These are phyloP conservation scores for Lagria hirta DNA, from an alignment of 2,888 invertebrate genomes.

Conservation along the genomic window DNA sequence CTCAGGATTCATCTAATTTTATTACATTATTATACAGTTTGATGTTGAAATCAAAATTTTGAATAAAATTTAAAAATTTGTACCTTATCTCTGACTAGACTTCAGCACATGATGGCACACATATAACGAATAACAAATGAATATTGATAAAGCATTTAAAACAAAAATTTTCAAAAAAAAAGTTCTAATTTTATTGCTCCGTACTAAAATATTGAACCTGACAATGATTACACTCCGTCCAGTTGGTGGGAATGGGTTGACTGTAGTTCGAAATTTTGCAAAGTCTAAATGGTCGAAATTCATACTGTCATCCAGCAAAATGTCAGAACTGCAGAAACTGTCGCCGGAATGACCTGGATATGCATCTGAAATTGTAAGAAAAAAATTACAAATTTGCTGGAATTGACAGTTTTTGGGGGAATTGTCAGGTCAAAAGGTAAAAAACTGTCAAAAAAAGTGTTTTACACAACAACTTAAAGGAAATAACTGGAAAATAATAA, in stretches of 20 bases:
- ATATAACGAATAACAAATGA: conserved; percentile 6
- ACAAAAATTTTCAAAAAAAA: conserved; percentile 7
- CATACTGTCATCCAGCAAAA: conserved; percentile 80
- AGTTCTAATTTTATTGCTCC: conserved; percentile 57
- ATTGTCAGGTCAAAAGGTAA: too few species aligned
- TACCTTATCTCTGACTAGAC: conserved; percentile 11
- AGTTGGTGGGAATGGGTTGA: conserved; percentile 61
- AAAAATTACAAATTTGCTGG: too few species aligned
- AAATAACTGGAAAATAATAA: too few species aligned
- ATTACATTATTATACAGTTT: conserved; percentile 31
- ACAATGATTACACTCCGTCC: conserved; percentile 61
- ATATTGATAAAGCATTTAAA: conserved; percentile 4
- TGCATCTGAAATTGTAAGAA: conserved; percentile 69
- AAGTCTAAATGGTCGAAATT: conserved; percentile 82
- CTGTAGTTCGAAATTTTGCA: conserved; percentile 75
- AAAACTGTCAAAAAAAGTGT: too few species aligned
- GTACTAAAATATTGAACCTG: conserved; percentile 81
- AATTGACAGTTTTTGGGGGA: too few species aligned
- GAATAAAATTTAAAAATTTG: conserved; percentile 8
- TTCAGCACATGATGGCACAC: conserved; percentile 18
- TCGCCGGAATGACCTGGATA: conserved; percentile 86
- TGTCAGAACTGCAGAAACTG: conserved; percentile 89
- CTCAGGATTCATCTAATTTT: conserved; percentile 45
- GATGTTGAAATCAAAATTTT: conserved; percentile 11
- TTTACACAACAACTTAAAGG: too few species aligned